These are phyloP conservation scores for Gallinago nigripennis DNA, from an alignment of 2,797 vertebrate genomes.

Conservation along the genomic window DNA sequence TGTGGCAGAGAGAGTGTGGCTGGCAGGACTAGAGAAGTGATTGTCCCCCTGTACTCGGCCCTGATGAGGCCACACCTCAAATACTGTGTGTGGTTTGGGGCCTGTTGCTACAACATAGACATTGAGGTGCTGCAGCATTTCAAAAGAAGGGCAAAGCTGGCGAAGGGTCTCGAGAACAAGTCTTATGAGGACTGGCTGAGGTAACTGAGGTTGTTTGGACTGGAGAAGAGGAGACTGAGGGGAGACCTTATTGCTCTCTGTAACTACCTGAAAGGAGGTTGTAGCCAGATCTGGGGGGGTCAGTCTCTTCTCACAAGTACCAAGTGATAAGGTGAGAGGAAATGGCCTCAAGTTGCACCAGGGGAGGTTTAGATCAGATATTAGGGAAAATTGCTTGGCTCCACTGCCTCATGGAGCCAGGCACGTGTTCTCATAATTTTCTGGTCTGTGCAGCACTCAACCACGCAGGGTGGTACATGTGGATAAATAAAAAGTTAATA, in stretches of 20 bases:
- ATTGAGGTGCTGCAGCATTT: background rate
- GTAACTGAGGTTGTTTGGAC: background rate
- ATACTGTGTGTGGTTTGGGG: background rate
- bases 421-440: fast-evolving
- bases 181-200: background rate
- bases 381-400: background rate
- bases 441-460: background rate
- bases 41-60: background rate
- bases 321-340: background rate
- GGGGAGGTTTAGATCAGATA: background rate
- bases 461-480: background rate
- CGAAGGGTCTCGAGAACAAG: background rate
- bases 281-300: background rate
- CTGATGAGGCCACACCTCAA: background rate
- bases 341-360: background rate
- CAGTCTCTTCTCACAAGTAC: background rate
- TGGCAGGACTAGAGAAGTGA: background rate
- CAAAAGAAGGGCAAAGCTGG: background rate
- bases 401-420: background rate
- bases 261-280: background rate
- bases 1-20: background rate
- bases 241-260: background rate
- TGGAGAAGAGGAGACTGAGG: background rate
- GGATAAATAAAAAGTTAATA: background rate
- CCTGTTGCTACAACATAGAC: background rate